A percentile compares a stretch with the other conserved stretches of the same genome.
Evolutionary conservation across 2,113 vertebrate species (phyloP).

Genomic region (Psammodynastes pulverulentus): DNA sequence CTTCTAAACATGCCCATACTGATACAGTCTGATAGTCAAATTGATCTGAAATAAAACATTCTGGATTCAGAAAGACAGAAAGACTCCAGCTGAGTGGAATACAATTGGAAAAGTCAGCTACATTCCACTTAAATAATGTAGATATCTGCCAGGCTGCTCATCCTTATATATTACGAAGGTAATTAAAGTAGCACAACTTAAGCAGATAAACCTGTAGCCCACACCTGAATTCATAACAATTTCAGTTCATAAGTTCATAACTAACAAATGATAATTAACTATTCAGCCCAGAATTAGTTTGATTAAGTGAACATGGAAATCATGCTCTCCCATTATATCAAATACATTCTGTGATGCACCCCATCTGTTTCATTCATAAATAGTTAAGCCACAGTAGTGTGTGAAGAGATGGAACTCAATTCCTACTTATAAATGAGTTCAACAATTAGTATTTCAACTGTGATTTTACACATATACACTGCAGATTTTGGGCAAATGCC

Average conservation of each 20-base stretch:
- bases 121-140: background rate
- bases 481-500: background rate
- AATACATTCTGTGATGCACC: background rate
- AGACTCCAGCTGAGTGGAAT: background rate
- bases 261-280: background rate
- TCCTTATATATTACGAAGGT: background rate
- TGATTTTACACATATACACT: background rate
- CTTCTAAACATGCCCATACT: background rate
- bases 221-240: background rate
- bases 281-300: background rate
- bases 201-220: background rate
- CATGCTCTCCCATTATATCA: background rate
- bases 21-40: background rate
- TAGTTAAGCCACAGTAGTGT: background rate
- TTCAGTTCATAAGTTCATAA: background rate
- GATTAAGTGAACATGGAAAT: background rate
- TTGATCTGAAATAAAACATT: background rate
- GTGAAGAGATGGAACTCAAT: background rate
- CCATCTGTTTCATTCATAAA: background rate
- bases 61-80: background rate
- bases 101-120: background rate
- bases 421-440: background rate
- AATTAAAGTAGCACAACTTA: background rate
- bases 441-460: background rate
- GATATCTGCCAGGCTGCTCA: background rate